Evolutionary conservation across 2,113 vertebrate species (phyloP), one percentile per base, ranked within the genome.

Genomic region (Rhinolophus sinicus): DNA sequence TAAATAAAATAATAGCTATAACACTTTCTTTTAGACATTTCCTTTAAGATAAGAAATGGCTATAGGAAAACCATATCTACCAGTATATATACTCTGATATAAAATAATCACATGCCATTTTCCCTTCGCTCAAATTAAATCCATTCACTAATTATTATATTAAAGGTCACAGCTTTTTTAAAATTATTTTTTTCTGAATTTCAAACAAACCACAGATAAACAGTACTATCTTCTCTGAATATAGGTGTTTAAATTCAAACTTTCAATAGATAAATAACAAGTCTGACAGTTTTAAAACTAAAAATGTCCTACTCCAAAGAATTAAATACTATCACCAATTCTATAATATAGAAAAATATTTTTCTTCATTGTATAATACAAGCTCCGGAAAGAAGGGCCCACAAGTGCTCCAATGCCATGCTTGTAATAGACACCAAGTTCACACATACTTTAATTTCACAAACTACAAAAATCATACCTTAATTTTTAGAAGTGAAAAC

Each of bases 71-170:
- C 19, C 21, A 0, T 73, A 78, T 73, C 47, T 84, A 83, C 13
- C 44, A 26, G 3, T 30, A 82, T 64, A 44, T 3, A 0, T 38
- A 96, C 33, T 77, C 38, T 96, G 76, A 93, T 28, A 69, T 83
- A 88, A 94, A 96, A 95, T 76, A 95, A 93, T 58, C 50, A 84
- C 9, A 54, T 75, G 56, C 33, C 28, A 94, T 78, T 91, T 93
- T 91, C 58, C 88, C 72, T 73, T 80, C 54, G 52, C 35, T 9
- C n/a, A 95, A 97, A 92, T 81, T 88, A 92, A 94, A 90, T 93
- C 28, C 6, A 70, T 76, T 97, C 54, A 86, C 24, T 81, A 94
- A 97, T 83, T 93, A 95, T 24, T 85, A 60, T 93, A 95, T 24
- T 85, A 50, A 96, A 95, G 16, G 19, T 69, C 54, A 83, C 2